phyloP scores from a whole-genome alignment of 2,888 invertebrate species.

The Lumbricus terrestris region DNA sequence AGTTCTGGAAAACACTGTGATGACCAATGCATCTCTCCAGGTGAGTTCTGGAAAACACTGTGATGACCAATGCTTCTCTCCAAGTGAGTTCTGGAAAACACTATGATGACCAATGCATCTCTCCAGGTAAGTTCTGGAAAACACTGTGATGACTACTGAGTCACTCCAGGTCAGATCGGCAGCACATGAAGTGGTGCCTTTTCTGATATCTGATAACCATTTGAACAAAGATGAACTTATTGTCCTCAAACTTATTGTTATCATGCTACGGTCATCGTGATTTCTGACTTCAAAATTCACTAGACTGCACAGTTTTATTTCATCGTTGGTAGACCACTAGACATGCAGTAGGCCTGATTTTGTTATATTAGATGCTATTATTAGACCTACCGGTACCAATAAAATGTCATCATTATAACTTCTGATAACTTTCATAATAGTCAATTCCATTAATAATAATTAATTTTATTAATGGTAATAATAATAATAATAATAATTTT shows the following conservation, averaged over 20 bases:
- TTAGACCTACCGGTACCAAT: not conserved
- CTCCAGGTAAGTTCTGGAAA: conserved; percentile 35
- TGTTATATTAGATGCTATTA: not conserved
- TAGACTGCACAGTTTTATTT: not conserved
- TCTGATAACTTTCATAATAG: not conserved
- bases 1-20: conserved; percentile 27
- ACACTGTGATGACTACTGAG: conserved; percentile 27
- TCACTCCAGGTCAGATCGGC: conserved; percentile 31
- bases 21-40: conserved; percentile 34
- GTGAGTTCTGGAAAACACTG: conserved; percentile 30
- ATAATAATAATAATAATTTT: too few species aligned
- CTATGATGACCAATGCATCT: conserved; percentile 29
- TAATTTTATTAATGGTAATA: not conserved
- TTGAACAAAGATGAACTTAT: not conserved
- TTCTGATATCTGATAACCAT: too few species aligned
- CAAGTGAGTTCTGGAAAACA: conserved; percentile 34
- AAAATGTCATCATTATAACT: not conserved
- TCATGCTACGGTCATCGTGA: not conserved
- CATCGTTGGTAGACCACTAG: not conserved
- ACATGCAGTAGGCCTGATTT: not conserved
- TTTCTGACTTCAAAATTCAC: too few species aligned
- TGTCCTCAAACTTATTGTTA: not conserved
- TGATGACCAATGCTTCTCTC: conserved; percentile 31
- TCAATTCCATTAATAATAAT: not conserved
- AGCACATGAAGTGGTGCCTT: too few species aligned